These are phyloP conservation scores for Rhea americana DNA, from an alignment of 2,113 vertebrate genomes.

Conservation along the genomic window DNA sequence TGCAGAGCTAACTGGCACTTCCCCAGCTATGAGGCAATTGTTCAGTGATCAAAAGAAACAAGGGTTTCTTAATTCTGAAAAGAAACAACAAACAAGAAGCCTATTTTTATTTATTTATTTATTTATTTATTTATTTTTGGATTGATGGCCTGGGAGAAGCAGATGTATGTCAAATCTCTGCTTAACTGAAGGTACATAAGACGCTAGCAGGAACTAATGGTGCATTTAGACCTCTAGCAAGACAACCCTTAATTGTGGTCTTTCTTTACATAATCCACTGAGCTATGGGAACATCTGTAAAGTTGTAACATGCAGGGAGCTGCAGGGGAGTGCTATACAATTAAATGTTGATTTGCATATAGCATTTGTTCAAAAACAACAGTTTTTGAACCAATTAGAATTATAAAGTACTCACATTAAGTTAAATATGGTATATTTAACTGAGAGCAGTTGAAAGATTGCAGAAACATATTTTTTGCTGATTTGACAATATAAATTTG, in stretches of 20 bases:
- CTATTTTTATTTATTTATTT: too few species aligned
- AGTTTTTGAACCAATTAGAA: neutral
- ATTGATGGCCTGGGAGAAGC: neutral
- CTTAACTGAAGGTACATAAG: neutral
- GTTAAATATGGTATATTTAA: neutral
- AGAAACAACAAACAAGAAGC: neutral
- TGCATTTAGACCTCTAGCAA: neutral
- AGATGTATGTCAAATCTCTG: neutral
- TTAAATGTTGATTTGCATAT: neutral
- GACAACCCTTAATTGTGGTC: neutral
- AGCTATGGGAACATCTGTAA: neutral
- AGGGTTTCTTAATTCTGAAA: conserved; percentile 16
- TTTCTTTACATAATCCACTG: neutral
- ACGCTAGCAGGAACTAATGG: neutral
- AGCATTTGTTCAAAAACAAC: neutral
- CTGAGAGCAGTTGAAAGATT: neutral
- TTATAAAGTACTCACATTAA: neutral
- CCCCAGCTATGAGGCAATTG: neutral
- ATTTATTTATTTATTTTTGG: too few species aligned
- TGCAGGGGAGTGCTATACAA: neutral
- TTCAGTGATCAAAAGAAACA: neutral
- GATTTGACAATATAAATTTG: neutral
- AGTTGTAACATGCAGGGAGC: neutral
- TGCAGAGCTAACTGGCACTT: neutral
- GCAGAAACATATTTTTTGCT: neutral